These are phyloP conservation scores for Microchirus variegatus DNA, from an alignment of 2,797 vertebrate species.

Conservation along the genomic window DNA sequence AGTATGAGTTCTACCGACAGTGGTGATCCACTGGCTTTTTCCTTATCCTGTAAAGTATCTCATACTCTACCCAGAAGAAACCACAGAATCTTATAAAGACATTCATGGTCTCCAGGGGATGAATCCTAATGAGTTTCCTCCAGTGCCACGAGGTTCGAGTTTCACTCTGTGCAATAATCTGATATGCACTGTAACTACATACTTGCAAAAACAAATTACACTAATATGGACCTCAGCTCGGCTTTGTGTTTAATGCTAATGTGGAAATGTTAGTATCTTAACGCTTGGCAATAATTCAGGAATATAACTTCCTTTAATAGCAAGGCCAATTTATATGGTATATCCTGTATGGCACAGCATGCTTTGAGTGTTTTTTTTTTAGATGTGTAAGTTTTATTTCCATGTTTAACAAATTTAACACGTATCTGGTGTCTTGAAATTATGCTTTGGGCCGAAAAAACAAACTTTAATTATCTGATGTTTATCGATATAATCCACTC, in stretches of 20 bases:
- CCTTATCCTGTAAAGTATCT: not conserved
- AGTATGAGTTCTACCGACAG: slow-evolving; percentile 3
- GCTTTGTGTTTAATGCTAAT: not conserved
- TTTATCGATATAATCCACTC: no score
- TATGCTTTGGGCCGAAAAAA: no score
- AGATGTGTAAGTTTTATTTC: no score
- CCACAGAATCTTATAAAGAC: not conserved
- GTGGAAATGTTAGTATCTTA: not conserved
- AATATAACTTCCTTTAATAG: no score
- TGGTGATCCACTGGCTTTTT: slow-evolving; percentile 9
- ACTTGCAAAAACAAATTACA: no score
- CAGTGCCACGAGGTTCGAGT: not conserved
- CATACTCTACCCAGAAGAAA: no score
- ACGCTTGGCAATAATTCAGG: not conserved
- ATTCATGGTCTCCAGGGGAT: not conserved
- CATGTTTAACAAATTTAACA: no score
- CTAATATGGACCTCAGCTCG: not conserved
- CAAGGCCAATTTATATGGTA: no score
- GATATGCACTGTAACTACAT: not conserved
- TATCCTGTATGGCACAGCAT: no score
- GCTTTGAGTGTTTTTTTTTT: no score
- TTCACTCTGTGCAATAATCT: not conserved
- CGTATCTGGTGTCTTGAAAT: no score
- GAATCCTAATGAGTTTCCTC: not conserved
- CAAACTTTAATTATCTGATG: no score